Base-by-base conservation (phyloP, 2,888 invertebrate genomes). In the Platynereis dumerilii region DNA sequence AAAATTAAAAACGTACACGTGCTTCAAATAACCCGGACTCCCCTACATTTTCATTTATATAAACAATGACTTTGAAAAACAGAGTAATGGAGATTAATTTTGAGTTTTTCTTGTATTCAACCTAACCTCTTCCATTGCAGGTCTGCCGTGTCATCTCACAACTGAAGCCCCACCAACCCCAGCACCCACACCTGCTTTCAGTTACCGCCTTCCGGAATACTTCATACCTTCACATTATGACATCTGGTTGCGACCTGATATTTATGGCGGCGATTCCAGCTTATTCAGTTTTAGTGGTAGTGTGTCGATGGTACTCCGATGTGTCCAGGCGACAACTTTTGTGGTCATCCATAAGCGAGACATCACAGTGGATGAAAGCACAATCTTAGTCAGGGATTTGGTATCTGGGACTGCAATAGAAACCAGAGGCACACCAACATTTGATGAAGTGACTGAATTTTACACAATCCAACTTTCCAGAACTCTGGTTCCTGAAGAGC, bases 271-370 rank as follows among this genome's bases (percentile, higher is more conserved):
- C 12, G 53, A 58, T 7, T 52, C 64, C 20, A 53, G 52, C 39
- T 17, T 48, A 20, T 64, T 64, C 58, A 64, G 29, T 10, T 64
- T 64, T 26, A 45, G 26, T 29, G 64, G 64, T 2, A 52, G 24
- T 2, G 64, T 64, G 20, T 48, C 48, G n/a, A 53, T 67, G 10
- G 48, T n/a, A n/a, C 15, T 69, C 1, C 39, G 88, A 66, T 89
- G 90, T 0, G 85, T 87, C 22, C 86, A 88, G 70, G 86, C 87
- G 58, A 89, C 90, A 10, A 86, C 87, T 48, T n/a, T 48, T n/a
- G 22, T 48, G 3, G 22, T 22, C 3, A n/a, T 48, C 22, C 48
- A 48, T 22, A 48, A n/a, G 20, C n/a, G 48, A 5, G 5, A 48
- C 3, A 48, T 48, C 7, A n/a, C 5, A 10, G 48, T 48, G 7